Conservation (phyloP, 2,888 invertebrate genomes). For the Hetaerina titia region DNA sequence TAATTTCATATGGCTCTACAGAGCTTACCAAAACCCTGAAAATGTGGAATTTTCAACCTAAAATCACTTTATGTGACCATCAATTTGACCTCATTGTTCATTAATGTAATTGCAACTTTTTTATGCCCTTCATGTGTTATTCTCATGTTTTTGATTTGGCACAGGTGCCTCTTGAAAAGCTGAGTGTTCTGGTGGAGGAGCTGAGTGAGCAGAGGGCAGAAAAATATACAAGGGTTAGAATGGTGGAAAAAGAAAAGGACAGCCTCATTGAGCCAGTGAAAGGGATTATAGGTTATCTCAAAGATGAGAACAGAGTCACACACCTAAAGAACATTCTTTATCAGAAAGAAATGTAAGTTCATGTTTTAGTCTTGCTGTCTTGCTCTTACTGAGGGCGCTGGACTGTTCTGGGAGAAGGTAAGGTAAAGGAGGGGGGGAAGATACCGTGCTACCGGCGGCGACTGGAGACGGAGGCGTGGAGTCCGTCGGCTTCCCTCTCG, state of each 20-base stretch:
- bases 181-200: slow-evolving; percentile 86
- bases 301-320: slow-evolving; percentile 87
- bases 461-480: no score
- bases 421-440: no score
- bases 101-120: no score
- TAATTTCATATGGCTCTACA: no score
- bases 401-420: no score
- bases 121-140: not conserved
- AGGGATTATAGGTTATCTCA: slow-evolving; percentile 87
- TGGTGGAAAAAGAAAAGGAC: slow-evolving; percentile 89
- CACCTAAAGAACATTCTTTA: slow-evolving; percentile 85
- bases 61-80: no score
- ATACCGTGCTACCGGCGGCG: no score
- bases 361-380: not conserved
- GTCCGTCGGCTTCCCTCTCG: no score
- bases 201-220: slow-evolving; percentile 87
- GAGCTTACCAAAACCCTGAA: no score
- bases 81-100: no score
- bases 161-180: slow-evolving; percentile 87
- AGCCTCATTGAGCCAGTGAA: slow-evolving; percentile 88
- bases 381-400: no score
- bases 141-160: slow-evolving; percentile 63
- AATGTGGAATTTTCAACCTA: no score
- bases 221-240: slow-evolving; percentile 90
- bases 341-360: slow-evolving; percentile 84